phyloP scores from a whole-genome alignment of 2,888 invertebrate genomes.

The Aphodius sticticus region DNA sequence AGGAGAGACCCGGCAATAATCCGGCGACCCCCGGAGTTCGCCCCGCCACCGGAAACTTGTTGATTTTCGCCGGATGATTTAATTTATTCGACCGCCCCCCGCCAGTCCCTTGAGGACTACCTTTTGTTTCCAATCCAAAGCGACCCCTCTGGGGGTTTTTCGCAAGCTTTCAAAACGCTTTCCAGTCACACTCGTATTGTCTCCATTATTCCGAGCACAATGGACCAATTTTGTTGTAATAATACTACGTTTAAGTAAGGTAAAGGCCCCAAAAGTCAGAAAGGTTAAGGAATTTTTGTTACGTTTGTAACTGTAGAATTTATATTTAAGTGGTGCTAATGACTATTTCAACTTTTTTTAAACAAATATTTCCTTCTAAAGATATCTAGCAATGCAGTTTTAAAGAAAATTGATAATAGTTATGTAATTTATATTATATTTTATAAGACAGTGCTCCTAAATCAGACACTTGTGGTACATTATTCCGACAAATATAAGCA shows the following conservation, averaged over 20 bases:
- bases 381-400: too few relatives aligned
- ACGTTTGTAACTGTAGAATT: too few relatives aligned
- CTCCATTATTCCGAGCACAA: not conserved
- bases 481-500: too few relatives aligned
- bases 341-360: too few relatives aligned
- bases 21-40: not conserved
- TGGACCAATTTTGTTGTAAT: not conserved
- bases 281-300: too few relatives aligned
- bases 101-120: not conserved
- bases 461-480: too few relatives aligned
- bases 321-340: too few relatives aligned
- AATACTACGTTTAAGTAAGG: not conserved
- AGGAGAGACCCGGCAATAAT: not conserved
- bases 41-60: not conserved
- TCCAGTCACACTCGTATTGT: not conserved
- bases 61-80: not conserved
- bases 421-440: too few relatives aligned
- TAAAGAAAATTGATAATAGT: too few relatives aligned
- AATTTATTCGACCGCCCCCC: slow-evolving; percentile 5
- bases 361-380: too few relatives aligned
- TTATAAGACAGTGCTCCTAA: too few relatives aligned
- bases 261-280: too few relatives aligned
- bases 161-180: not conserved
- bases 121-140: not conserved
- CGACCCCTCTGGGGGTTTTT: not conserved